Base-by-base conservation (phyloP, 2,797 vertebrate species). In the Apodemus agrarius region DNA sequence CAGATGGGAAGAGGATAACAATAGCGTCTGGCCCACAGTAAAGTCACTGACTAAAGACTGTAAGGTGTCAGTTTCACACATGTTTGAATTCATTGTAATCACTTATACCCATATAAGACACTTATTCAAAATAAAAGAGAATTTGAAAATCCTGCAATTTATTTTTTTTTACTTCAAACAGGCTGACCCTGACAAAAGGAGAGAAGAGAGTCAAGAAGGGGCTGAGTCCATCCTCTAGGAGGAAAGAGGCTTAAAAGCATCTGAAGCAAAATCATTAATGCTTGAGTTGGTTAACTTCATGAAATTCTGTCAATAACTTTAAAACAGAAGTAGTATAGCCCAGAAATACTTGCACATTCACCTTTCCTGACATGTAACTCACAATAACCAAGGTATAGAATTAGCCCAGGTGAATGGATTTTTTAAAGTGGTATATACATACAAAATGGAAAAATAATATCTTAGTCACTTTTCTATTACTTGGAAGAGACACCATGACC, bases 271-370 rank as follows among this genome's bases (percentile, higher is more conserved):
- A 90, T 4, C 7, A 74, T 94, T 83, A 37, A 79, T 65, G 4
- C 52, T 54, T 87, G 46, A 84, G n/a, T 91, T 95, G 75, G 16
- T 81, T 89, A 90, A 76, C 26, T 79, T 95, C 6, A 78, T 67
- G 89, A 61, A 96, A 93, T 76, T n/a, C 17, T 94, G 37, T 84
- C 16, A 75, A n/a, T 90, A 91, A 93, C 43, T 83, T 86, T 89
- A 92, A 94, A 94, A 89, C 24, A 91, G 59, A 74, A 21, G 26
- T 89, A 63, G 40, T 9, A 24, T 8, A 76, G 5, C 37, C 14
- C 29, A 89, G 40, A 89, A 88, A 31, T 43, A 59, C 14, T 43
- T 34, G 52, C 17, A 29, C 11, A 5, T 37, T 24, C 67, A 57
- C 14, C 6, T 19, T 75, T 37, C 13, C 34, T 87, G 46, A 37